Evolutionary conservation across 2,888 invertebrate genomes (phyloP).

Genomic region (Oscheius sp.): DNA sequence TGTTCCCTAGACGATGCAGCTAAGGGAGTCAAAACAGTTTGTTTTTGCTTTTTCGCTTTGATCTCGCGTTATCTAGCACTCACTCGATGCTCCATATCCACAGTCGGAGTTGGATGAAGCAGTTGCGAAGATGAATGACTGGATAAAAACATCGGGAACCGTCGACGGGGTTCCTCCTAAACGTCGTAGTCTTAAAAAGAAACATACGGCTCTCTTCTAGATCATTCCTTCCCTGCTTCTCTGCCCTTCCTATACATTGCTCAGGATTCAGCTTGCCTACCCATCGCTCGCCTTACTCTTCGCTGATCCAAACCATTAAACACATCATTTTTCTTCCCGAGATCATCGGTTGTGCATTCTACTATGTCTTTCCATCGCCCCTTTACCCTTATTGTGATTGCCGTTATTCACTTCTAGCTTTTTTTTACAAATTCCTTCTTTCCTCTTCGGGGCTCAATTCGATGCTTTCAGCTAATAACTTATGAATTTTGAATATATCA

Average conservation of each 20-base stretch:
- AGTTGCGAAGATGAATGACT: conserved; percentile 42
- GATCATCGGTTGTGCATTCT: conserved; percentile 22
- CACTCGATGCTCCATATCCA: conserved; percentile 45
- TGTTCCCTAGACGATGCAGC: conserved; percentile 1
- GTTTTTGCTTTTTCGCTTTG: background rate
- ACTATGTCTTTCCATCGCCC: conserved; percentile 18
- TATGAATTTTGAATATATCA: background rate
- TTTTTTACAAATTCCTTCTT: conserved; percentile 1
- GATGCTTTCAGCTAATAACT: conserved; percentile 19
- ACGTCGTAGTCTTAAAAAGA: conserved; percentile 52
- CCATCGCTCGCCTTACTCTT: background rate
- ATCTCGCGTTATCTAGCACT: conserved; percentile 36
- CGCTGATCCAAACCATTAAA: background rate
- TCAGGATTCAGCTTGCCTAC: conserved; percentile 27
- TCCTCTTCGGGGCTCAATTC: conserved; percentile 8
- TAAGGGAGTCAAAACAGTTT: no score
- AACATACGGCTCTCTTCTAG: conserved; percentile 37
- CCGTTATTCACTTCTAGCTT: conserved; percentile 17
- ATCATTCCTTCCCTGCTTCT: background rate
- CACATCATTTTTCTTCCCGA: conserved; percentile 4
- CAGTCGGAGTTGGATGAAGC: conserved; percentile 25
- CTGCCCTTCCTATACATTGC: background rate
- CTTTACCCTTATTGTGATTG: conserved; percentile 6
- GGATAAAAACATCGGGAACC: conserved; percentile 35
- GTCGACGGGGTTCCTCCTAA: conserved; percentile 41